phyloP scores from a whole-genome alignment of 2,797 vertebrate species.

The Helostoma temminkii region DNA sequence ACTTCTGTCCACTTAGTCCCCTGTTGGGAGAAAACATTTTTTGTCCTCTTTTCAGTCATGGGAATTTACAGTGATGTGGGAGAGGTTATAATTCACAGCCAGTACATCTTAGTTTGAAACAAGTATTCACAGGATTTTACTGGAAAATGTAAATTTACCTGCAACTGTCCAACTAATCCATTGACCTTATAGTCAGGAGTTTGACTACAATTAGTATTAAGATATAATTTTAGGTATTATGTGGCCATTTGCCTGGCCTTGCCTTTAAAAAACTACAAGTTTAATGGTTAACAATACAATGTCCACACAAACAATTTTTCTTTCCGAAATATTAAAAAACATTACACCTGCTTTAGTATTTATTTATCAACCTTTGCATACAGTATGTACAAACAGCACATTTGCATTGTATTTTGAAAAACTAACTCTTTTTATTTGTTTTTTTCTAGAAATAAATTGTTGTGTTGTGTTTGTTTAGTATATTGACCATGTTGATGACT shows the following conservation, averaged over 20 bases:
- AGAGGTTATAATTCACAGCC: not conserved
- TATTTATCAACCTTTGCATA: not conserved
- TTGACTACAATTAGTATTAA: not conserved
- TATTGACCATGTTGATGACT: conserved; percentile 33
- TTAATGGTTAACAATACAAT: not conserved
- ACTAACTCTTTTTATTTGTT: not conserved
- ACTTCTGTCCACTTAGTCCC: too few species aligned
- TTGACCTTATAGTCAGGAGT: too few species aligned
- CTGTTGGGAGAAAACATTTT: not conserved
- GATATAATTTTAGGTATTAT: not conserved
- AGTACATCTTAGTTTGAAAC: not conserved
- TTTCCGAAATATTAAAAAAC: not conserved
- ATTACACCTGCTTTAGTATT: not conserved
- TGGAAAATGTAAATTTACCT: too few species aligned
- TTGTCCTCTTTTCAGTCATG: too few species aligned
- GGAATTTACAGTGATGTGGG: not conserved
- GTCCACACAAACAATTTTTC: not conserved
- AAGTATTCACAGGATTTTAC: too few species aligned
- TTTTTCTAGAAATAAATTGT: not conserved
- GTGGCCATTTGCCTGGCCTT: not conserved
- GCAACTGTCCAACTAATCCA: too few species aligned
- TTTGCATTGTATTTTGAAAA: not conserved
- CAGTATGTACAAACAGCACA: too few species aligned
- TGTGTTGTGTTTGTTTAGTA: conserved; percentile 10
- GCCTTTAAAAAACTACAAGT: not conserved